phyloP scores from a whole-genome alignment of 2,888 invertebrate species.

The Lithophane semibrunnea region DNA sequence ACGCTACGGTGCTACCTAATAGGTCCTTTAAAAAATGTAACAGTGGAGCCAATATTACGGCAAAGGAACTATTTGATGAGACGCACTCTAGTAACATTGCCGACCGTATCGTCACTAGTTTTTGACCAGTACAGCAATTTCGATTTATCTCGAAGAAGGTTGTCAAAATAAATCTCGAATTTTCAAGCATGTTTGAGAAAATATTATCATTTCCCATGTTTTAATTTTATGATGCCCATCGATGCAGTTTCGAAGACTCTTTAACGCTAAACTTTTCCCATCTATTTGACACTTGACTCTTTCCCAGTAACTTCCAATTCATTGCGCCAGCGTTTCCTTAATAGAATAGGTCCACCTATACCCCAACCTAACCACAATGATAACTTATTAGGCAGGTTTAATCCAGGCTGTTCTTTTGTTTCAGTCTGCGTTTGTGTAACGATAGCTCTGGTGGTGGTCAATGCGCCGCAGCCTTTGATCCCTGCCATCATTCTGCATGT shows the following conservation, averaged over 20 bases:
- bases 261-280: not conserved
- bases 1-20: no score
- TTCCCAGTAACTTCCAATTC: not conserved
- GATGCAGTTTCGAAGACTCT: not conserved
- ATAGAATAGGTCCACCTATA: not conserved
- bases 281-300: not conserved
- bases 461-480: conserved; percentile 67
- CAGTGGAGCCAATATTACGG: no score
- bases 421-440: conserved; percentile 76
- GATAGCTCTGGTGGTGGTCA: conserved; percentile 71
- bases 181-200: not conserved
- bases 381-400: not conserved
- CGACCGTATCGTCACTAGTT: no score
- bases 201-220: not conserved
- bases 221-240: not conserved
- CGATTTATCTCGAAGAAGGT: no score
- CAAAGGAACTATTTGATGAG: no score
- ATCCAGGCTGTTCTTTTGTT: conserved; percentile 53
- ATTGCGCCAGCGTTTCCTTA: no score
- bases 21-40: no score
- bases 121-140: no score
- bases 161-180: no score
- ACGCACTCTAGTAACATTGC: no score
- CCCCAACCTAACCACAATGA: not conserved
- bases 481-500: conserved; percentile 74